phyloP scores from a whole-genome alignment of 2,888 invertebrate genomes.

The Leptodirus hochenwartii region DNA sequence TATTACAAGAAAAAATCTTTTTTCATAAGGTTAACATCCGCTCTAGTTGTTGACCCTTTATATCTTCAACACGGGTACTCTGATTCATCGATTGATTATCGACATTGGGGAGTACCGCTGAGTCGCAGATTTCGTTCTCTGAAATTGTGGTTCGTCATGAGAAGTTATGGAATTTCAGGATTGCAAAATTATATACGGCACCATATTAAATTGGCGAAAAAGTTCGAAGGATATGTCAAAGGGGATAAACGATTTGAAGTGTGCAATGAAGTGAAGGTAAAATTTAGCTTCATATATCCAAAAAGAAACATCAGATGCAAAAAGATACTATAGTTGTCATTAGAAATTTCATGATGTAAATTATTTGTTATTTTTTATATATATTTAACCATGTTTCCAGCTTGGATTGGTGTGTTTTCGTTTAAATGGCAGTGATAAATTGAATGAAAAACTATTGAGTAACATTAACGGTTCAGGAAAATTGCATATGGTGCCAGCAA shows the following conservation, averaged over 20 bases:
- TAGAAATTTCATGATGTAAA: too few species aligned
- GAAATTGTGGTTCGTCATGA: conserved; percentile 94
- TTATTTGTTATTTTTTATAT: too few species aligned
- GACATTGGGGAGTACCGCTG: conserved; percentile 96
- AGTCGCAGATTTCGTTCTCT: conserved; percentile 88
- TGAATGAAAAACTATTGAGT: conserved; percentile 83
- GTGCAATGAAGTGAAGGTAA: conserved; percentile 79
- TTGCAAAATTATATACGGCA: conserved; percentile 84
- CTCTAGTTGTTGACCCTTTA: conserved; percentile 92
- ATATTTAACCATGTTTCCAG: conserved; percentile 30
- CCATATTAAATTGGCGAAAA: conserved; percentile 78
- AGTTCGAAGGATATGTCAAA: conserved; percentile 64
- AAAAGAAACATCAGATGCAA: too few species aligned
- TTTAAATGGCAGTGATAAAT: conserved; percentile 54
- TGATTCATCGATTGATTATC: conserved; percentile 75
- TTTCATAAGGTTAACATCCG: conserved; percentile 68
- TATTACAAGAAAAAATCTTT: not conserved
- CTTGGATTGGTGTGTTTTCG: conserved; percentile 86
- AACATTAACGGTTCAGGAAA: conserved; percentile 89
- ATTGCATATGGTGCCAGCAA: conserved; percentile 93
- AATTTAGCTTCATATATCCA: too few species aligned
- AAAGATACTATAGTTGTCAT: too few species aligned
- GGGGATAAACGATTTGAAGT: conserved; percentile 79
- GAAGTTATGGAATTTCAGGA: conserved; percentile 86
- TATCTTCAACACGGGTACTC: conserved; percentile 96